phyloP scores from a whole-genome alignment of 1,140 invertebrate genomes.

The Bombus sibiricus region DNA sequence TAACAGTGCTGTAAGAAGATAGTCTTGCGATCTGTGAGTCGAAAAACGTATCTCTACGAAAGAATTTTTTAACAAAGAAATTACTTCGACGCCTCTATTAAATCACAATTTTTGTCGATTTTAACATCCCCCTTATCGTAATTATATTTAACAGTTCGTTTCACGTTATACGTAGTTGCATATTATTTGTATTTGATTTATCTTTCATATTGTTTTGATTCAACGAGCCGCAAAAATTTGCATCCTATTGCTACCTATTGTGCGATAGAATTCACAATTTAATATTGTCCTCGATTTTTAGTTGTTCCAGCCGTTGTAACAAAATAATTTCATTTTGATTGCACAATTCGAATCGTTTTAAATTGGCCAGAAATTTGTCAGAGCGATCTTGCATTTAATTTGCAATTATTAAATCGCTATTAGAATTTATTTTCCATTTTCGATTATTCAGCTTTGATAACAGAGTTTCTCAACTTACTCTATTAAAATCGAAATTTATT shows the following conservation, averaged over 20 bases:
- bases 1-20: conserved; percentile 5
- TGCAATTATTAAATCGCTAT: background rate
- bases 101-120: no score
- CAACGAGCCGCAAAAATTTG: background rate
- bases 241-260: background rate
- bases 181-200: no score
- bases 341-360: background rate
- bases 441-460: background rate
- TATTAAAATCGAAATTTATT: background rate
- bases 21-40: background rate
- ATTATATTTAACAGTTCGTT: background rate
- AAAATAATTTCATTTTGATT: background rate
- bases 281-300: background rate
- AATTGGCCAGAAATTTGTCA: background rate
- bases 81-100: background rate
- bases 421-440: background rate
- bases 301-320: background rate
- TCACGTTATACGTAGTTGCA: background rate
- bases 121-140: background rate
- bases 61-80: background rate
- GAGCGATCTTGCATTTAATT: background rate
- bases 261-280: background rate
- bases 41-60: background rate
- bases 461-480: background rate
- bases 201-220: background rate